Evolutionary conservation across 1,140 invertebrate genomes (phyloP).

Genomic region (Pteromalus puparum): DNA sequence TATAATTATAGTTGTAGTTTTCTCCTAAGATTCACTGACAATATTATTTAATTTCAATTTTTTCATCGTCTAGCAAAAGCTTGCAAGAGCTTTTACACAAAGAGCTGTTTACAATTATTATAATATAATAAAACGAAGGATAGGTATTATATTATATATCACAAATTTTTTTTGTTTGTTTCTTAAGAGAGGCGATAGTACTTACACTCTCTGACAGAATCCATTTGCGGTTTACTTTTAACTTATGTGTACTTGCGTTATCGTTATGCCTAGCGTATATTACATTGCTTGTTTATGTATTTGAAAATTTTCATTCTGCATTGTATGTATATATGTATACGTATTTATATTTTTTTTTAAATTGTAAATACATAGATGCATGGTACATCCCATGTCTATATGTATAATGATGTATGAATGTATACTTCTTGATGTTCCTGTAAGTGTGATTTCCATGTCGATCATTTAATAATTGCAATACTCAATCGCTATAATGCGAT

Average conservation of each 20-base stretch:
- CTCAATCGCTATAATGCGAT: not conserved
- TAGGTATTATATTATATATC: slow-evolving; percentile 38
- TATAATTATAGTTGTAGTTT: slow-evolving; percentile 31
- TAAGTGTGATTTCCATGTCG: not conserved
- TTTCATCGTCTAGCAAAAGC: not conserved
- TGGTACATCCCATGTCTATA: not conserved
- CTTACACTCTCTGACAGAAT: slow-evolving; percentile 36
- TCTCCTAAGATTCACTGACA: slow-evolving; percentile 13
- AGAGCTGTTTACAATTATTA: slow-evolving; percentile 31
- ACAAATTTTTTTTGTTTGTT: slow-evolving; percentile 43
- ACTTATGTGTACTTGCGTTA: slow-evolving; percentile 35
- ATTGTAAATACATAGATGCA: not conserved
- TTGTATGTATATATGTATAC: slow-evolving; percentile 57
- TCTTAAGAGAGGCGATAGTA: slow-evolving; percentile 35
- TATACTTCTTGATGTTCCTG: not conserved
- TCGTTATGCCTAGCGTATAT: slow-evolving; percentile 45
- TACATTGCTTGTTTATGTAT: slow-evolving; percentile 47
- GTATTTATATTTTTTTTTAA: slow-evolving; percentile 51
- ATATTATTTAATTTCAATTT: slow-evolving; percentile 38
- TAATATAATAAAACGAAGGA: slow-evolving; percentile 40
- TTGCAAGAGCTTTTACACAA: slow-evolving; percentile 1
- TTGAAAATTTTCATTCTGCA: slow-evolving; percentile 25
- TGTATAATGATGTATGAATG: not conserved
- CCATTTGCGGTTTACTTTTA: slow-evolving; percentile 32
- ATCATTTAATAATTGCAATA: slow-evolving; percentile 17